phyloP scores from a whole-genome alignment of 2,113 vertebrate genomes.

The Ciconia stormi region DNA sequence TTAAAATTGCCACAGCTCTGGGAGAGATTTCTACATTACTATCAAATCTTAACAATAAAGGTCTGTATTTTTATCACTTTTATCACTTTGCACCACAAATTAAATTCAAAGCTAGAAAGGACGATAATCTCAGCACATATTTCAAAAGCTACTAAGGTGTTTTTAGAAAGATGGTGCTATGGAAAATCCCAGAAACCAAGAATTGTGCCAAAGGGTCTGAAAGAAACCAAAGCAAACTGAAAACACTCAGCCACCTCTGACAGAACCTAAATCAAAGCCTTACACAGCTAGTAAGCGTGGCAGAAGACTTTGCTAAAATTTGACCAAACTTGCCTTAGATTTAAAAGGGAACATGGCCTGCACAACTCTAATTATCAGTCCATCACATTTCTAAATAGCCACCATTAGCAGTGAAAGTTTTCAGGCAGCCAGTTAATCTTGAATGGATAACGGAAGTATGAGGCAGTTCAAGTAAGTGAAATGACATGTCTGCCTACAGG shows the following conservation, averaged over 20 bases:
- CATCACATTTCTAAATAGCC: slow-evolving; percentile 8
- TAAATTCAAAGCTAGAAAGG: slow-evolving; percentile 13
- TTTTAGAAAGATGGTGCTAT: background rate
- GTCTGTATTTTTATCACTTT: background rate
- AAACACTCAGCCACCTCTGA: background rate
- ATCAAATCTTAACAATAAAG: background rate
- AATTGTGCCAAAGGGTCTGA: slow-evolving; percentile 8
- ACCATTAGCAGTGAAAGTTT: slow-evolving; percentile 4
- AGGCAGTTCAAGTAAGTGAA: slow-evolving; percentile 6
- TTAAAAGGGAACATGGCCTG: background rate
- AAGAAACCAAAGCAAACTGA: slow-evolving; percentile 31
- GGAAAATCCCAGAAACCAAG: background rate
- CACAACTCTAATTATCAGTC: background rate
- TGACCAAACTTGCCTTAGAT: background rate
- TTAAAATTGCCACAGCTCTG: background rate
- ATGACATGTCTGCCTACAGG: background rate
- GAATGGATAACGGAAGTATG: background rate
- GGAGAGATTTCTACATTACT: background rate
- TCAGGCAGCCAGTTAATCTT: background rate
- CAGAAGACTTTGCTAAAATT: background rate
- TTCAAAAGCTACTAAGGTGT: background rate
- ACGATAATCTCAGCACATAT: background rate
- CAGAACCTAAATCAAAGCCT: background rate
- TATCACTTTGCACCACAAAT: background rate
- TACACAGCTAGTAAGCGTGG: background rate